A percentile compares a stretch with the other conserved stretches of the same genome.
phyloP scores from a whole-genome alignment of 2,888 invertebrate species.

The Stenurella melanura region DNA sequence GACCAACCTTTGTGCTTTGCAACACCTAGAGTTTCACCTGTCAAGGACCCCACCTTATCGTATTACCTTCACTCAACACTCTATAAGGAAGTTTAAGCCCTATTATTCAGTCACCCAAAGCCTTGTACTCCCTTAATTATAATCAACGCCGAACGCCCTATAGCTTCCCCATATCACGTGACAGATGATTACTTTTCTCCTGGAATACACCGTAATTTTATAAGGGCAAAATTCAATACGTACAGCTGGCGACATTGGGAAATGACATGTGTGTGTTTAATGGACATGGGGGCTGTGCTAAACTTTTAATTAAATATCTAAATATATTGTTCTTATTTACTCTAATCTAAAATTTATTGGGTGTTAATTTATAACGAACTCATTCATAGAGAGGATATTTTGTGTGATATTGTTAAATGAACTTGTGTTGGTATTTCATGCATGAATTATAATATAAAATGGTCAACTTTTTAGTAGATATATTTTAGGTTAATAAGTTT shows the following conservation, averaged over 20 bases:
- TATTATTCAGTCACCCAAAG: slow-evolving; percentile 33
- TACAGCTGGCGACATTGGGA: slow-evolving; percentile 54
- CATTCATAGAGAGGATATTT: background rate
- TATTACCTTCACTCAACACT: slow-evolving; percentile 52
- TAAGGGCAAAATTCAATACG: slow-evolving; percentile 53
- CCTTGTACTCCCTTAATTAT: slow-evolving; percentile 29
- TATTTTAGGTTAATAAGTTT: too few relatives aligned
- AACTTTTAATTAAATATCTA: slow-evolving; percentile 25
- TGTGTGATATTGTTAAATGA: too few relatives aligned
- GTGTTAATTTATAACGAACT: background rate
- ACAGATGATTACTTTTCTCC: slow-evolving; percentile 48
- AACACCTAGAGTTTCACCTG: slow-evolving; percentile 15
- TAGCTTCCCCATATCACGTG: slow-evolving; percentile 44
- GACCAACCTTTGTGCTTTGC: slow-evolving; percentile 24
- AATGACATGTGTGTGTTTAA: slow-evolving; percentile 47
- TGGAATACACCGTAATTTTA: slow-evolving; percentile 44
- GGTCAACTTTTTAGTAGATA: too few relatives aligned
- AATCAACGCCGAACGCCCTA: slow-evolving; percentile 34
- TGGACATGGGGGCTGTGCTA: slow-evolving; percentile 13
- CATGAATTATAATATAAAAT: too few relatives aligned
- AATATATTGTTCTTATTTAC: slow-evolving; percentile 16
- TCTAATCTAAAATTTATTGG: background rate
- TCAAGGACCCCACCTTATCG: slow-evolving; percentile 56
- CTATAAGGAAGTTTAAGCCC: slow-evolving; percentile 27
- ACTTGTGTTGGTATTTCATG: too few relatives aligned